Base-by-base conservation (phyloP, 2,797 vertebrate genomes). In the Cirrhinus mrigala region DNA sequence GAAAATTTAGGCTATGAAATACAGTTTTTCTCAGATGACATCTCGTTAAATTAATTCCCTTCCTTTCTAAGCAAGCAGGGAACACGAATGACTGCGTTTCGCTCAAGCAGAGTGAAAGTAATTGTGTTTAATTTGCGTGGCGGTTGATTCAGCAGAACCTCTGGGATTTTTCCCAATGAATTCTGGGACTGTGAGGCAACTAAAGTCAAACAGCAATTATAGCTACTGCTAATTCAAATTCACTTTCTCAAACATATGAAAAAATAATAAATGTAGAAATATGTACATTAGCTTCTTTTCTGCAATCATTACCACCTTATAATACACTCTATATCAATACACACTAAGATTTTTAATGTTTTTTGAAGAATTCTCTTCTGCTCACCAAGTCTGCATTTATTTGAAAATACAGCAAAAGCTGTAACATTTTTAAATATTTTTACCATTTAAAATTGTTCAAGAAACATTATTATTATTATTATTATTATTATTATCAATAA, bases 101-200 rank as follows among this genome's bases (percentile, higher is more conserved):
- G 9, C 52, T 84, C 75, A 84, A 78, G 69, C 40, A 80, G 54
- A 79, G 37, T 29, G 66, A 85, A 71, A 85, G 54, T 85, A 83
- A 82, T 62, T 71, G 29, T n/a, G 46, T 73, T 58, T 74, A 14
- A 85, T 87, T 81, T 60, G 50, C 58, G 3, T 54, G 22, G 44
- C 27, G 18, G 20, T 77, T 74, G 70, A 84, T 81, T 87, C 58
- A 37, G 84, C 75, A 76, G 71, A 54, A 40, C 81, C 87, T 70
- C 46, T 52, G 79, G 69, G 66, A 54, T 74, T 83, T 82, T 83
- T 44, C 27, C 56, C 74, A 54, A 78, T 87, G 44, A 83, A 87
- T 85, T 80, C 62, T 48, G 76, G 58, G 74, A 85, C 56, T 64
- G 40, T 52, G 58, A 62, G 83, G 46, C 60, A 60, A 18, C 20